These are phyloP conservation scores for Stenurella melanura DNA, from an alignment of 2,888 invertebrate species.

Conservation along the genomic window DNA sequence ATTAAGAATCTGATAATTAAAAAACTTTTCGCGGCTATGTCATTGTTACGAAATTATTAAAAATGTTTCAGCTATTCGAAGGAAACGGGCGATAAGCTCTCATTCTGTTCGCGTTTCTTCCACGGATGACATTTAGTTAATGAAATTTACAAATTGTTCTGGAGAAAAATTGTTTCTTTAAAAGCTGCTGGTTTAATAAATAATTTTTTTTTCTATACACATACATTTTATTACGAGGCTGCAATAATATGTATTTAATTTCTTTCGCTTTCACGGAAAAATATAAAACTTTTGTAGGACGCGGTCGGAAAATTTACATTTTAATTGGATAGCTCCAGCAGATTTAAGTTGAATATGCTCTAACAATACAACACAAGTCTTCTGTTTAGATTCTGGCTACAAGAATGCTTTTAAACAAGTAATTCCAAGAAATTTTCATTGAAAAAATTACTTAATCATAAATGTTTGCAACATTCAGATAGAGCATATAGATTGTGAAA, in stretches of 20 bases:
- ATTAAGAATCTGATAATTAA: constrained; percentile 38
- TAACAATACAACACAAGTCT: background rate
- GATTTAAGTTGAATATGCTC: background rate
- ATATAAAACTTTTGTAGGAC: background rate
- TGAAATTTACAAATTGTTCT: background rate
- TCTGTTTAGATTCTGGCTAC: background rate
- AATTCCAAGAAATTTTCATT: background rate
- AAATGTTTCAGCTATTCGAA: constrained; percentile 14
- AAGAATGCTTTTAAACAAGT: constrained; percentile 1
- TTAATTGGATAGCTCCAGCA: constrained; percentile 21
- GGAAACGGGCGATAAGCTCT: background rate
- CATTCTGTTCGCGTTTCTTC: background rate
- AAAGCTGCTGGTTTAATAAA: too few species aligned
- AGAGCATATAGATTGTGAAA: too few species aligned
- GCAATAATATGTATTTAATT: background rate
- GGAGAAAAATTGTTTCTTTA: background rate
- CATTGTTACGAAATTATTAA: constrained; percentile 27
- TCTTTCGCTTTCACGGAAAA: background rate
- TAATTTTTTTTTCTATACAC: background rate
- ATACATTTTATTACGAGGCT: background rate
- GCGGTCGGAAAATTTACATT: constrained; percentile 15
- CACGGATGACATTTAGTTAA: background rate
- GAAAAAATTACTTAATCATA: background rate
- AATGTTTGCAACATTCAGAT: too few species aligned
- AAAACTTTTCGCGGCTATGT: constrained; percentile 29